A percentile compares a stretch with the other conserved stretches of the same genome.
These are phyloP conservation scores for Aricia artaxerxes DNA, from an alignment of 2,888 invertebrate species.

Conservation along the genomic window DNA sequence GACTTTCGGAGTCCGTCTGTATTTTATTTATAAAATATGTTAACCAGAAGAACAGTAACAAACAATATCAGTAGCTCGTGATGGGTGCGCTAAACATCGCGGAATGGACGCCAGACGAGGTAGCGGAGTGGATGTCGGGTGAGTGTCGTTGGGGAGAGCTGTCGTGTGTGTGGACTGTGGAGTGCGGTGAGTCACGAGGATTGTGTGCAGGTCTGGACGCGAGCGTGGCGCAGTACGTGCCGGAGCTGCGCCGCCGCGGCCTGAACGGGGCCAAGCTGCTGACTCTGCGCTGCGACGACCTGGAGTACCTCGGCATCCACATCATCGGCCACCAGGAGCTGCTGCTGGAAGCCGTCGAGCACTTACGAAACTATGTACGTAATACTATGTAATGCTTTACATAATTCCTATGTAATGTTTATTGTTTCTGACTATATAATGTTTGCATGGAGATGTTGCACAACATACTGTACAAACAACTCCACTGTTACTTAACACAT, in stretches of 20 bases:
- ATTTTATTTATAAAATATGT: constrained; percentile 38
- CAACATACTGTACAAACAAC: not conserved
- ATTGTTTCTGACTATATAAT: not conserved
- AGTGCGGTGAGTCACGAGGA: constrained; percentile 34
- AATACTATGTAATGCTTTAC: constrained; percentile 24
- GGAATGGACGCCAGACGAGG: constrained; percentile 95
- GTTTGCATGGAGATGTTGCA: not conserved
- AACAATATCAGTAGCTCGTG: constrained; percentile 37
- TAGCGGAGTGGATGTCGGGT: constrained; percentile 95
- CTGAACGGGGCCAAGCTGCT: constrained; percentile 91
- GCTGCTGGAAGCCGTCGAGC: constrained; percentile 94
- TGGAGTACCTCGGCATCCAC: constrained; percentile 91
- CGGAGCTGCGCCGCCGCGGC: constrained; percentile 88
- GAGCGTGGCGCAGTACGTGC: constrained; percentile 89
- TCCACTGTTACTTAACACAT: not conserved
- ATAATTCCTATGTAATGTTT: constrained; percentile 9
- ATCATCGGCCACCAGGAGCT: constrained; percentile 96
- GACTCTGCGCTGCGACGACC: constrained; percentile 91
- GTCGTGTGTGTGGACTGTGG: constrained; percentile 35
- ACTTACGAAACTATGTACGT: constrained; percentile 92
- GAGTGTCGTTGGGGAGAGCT: constrained; percentile 40
- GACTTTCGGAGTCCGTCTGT: constrained; percentile 31
- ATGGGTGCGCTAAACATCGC: constrained; percentile 82
- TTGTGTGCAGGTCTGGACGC: constrained; percentile 85
- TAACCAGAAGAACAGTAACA: constrained; percentile 32